A percentile compares a stretch with the other conserved stretches of the same genome.
Conservation (phyloP, 2,888 invertebrate species). For the Orthonychiurus folsomi region DNA sequence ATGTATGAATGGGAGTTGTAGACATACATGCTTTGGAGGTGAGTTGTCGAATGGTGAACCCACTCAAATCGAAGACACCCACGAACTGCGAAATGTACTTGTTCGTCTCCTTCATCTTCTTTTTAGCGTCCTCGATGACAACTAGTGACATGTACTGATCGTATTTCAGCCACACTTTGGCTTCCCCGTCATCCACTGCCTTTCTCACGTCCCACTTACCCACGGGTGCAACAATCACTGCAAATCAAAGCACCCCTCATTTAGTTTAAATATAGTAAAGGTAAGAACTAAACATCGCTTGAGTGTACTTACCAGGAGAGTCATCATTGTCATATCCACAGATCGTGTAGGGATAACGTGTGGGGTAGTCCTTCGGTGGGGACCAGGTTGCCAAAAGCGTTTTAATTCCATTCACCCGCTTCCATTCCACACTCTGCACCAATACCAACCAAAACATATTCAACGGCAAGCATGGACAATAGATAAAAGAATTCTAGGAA, state of each 20-base stretch:
- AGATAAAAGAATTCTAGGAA: too few relatives aligned
- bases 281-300: too few relatives aligned
- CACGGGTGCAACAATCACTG: conserved; percentile 20
- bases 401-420: neutral
- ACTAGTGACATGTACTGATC: conserved; percentile 11
- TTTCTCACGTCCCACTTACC: conserved; percentile 34
- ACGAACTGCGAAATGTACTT: conserved; percentile 7
- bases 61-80: conserved; percentile 3
- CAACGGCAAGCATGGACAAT: too few relatives aligned
- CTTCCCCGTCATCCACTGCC: conserved; percentile 25
- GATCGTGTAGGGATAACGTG: conserved; percentile 2
- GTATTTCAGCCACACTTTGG: conserved; percentile 18
- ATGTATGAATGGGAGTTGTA: neutral
- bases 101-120: neutral
- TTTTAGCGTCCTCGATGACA: conserved; percentile 7
- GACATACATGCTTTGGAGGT: conserved; percentile 7
- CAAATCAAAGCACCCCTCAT: too few relatives aligned
- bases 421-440: neutral
- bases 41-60: conserved; percentile 7
- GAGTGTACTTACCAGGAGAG: conserved; percentile 6
- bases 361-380: neutral
- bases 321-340: conserved; percentile 7
- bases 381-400: neutral
- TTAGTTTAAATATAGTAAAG: too few relatives aligned
- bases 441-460: too few relatives aligned